Percentiles rank a stretch among this genome's conserved stretches.
Conservation (phyloP, 2,113 vertebrate species). For the Rhinichthys klamathensis region DNA sequence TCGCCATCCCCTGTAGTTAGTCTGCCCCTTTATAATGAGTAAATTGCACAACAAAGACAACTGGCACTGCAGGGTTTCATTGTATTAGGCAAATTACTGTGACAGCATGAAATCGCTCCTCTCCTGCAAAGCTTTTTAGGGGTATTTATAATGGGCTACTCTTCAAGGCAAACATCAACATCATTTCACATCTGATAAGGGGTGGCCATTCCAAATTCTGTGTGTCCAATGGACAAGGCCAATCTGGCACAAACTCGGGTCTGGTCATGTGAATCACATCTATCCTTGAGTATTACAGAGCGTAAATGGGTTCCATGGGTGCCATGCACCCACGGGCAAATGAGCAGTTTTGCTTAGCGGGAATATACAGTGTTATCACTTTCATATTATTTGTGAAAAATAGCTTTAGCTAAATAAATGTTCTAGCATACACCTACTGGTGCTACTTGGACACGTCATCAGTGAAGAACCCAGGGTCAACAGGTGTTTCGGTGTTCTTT, state of each 20-base stretch:
- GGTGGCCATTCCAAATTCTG: conserved; percentile 1
- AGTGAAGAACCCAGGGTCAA: no score
- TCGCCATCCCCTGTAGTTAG: conserved; percentile 7
- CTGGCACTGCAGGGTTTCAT: conserved; percentile 44
- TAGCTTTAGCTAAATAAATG: conserved; percentile 6
- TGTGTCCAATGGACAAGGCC: conserved; percentile 22
- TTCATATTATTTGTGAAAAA: conserved; percentile 8
- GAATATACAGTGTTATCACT: background rate
- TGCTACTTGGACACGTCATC: no score
- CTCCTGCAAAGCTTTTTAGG: conserved; percentile 18
- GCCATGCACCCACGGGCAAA: background rate
- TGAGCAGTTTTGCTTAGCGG: conserved; percentile 22
- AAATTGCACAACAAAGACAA: conserved; percentile 42
- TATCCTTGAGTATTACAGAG: conserved; percentile 6
- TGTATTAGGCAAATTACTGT: conserved; percentile 45
- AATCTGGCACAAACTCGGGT: conserved; percentile 6
- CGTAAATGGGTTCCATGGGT: conserved; percentile 15
- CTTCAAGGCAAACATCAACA: conserved; percentile 46
- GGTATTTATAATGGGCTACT: conserved; percentile 34
- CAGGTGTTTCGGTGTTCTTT: no score
- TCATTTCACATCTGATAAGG: conserved; percentile 42
- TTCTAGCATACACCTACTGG: no score
- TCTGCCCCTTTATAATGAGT: conserved; percentile 15
- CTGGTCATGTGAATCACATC: conserved; percentile 23
- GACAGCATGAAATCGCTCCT: conserved; percentile 41